A percentile compares a stretch with the other conserved stretches of the same genome.
Conservation (phyloP, 2,113 vertebrate species). For the Probosciger aterrimus region DNA sequence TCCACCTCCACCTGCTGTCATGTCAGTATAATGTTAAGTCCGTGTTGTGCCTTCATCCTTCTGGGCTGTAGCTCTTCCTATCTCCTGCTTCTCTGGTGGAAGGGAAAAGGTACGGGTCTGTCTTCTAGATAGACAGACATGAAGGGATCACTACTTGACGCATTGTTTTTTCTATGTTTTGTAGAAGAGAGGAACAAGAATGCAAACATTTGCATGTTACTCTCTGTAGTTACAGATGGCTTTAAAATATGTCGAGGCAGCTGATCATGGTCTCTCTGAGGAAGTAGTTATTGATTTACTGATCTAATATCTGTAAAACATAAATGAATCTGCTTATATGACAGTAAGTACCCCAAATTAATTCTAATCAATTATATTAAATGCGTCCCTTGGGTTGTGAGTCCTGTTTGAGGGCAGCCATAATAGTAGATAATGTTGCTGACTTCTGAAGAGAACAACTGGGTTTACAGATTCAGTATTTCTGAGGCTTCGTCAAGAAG, state of each 20-base stretch:
- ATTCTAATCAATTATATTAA: background rate
- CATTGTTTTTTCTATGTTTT: background rate
- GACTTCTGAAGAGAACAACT: background rate
- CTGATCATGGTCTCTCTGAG: background rate
- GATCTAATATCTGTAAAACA: background rate
- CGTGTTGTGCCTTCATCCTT: background rate
- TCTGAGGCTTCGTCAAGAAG: background rate
- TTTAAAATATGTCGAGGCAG: background rate
- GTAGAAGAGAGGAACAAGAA: background rate
- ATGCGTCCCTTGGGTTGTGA: background rate
- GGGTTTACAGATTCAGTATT: background rate
- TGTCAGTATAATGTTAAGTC: background rate
- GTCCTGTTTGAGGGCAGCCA: background rate
- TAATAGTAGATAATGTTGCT: background rate
- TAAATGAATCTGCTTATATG: background rate
- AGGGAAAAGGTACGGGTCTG: background rate
- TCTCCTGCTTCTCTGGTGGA: background rate
- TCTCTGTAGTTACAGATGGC: background rate
- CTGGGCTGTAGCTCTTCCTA: background rate
- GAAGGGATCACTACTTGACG: background rate
- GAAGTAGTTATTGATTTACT: constrained; percentile 2
- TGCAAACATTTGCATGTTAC: background rate
- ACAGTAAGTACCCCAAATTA: background rate
- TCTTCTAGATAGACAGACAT: background rate
- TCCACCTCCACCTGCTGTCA: background rate